Evolutionary conservation across 2,113 vertebrate species (phyloP).

Genomic region (Equus quagga): DNA sequence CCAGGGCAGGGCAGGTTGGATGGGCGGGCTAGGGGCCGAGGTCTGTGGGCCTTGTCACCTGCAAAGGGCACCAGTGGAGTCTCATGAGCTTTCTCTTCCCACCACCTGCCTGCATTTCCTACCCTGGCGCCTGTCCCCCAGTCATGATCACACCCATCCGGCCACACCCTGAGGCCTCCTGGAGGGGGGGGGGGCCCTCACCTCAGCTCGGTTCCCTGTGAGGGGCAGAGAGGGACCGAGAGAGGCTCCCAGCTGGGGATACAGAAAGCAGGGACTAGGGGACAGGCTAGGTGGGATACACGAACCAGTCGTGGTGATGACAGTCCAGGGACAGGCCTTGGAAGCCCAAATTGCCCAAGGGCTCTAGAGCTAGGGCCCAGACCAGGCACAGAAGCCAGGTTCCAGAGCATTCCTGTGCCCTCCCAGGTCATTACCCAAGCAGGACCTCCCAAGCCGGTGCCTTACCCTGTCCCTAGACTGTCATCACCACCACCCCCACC

Average conservation of each 20-base stretch:
- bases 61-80: not conserved
- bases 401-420: not conserved
- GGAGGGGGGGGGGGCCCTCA: too few relatives aligned
- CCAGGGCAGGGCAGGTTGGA: not conserved
- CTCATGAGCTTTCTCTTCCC: not conserved
- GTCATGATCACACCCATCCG: accelerated
- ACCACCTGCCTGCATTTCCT: not conserved
- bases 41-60: not conserved
- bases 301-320: too few relatives aligned
- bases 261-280: too few relatives aligned
- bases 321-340: not conserved
- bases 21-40: accelerated
- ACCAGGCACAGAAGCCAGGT: not conserved
- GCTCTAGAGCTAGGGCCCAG: not conserved
- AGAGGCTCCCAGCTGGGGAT: not conserved
- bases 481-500: not conserved
- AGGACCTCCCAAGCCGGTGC: not conserved
- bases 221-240: not conserved
- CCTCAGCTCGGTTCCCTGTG: not conserved
- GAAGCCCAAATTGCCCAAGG: not conserved
- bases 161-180: not conserved
- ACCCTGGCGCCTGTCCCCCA: not conserved
- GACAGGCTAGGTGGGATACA: not conserved
- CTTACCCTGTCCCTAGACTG: not conserved
- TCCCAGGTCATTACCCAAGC: not conserved